These are phyloP conservation scores for Bombus ignitus DNA, from an alignment of 1,140 invertebrate species.

Conservation along the genomic window DNA sequence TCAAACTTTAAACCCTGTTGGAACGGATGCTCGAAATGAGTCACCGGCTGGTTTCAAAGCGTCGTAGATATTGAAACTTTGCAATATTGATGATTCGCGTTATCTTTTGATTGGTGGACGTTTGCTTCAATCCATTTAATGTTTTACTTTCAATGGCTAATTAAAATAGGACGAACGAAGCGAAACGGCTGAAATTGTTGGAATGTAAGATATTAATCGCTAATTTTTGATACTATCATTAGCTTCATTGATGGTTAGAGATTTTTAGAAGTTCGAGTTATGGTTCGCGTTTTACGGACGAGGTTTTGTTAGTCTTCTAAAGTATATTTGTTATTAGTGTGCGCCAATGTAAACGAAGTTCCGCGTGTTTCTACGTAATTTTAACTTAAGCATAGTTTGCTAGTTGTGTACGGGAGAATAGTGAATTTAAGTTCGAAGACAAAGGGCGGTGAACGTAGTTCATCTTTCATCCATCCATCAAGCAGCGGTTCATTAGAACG, in stretches of 20 bases:
- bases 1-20: neutral
- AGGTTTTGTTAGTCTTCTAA: neutral
- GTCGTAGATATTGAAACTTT: neutral
- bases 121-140: too few relatives aligned
- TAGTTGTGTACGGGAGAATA: neutral
- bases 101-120: neutral
- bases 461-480: neutral
- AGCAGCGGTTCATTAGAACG: neutral
- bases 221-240: neutral
- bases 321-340: neutral
- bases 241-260: neutral
- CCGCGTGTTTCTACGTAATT: neutral
- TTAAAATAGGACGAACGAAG: neutral
- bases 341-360: neutral
- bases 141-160: neutral
- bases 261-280: neutral
- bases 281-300: neutral
- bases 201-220: neutral
- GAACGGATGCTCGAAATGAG: neutral
- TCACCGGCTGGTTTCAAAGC: neutral
- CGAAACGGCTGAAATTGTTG: neutral
- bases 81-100: neutral
- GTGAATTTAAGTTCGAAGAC: neutral
- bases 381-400: neutral
- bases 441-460: neutral